Evolutionary conservation across 2,113 vertebrate genomes (phyloP).

Genomic region (Rhabdomys dilectus): DNA sequence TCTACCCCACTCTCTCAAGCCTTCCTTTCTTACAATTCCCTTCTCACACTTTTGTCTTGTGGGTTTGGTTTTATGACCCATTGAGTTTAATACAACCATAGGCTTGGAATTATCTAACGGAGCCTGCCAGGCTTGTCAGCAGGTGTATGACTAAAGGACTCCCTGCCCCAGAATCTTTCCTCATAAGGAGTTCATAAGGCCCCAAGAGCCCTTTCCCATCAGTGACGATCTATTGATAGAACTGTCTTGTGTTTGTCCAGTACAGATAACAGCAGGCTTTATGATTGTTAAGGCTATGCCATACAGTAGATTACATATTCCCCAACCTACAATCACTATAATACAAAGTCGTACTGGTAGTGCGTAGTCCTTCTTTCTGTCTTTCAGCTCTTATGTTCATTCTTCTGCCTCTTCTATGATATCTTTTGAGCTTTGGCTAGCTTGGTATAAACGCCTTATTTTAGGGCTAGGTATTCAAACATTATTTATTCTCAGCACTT

Average conservation of each 20-base stretch:
- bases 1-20: not conserved
- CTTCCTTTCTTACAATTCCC: not conserved
- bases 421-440: not conserved
- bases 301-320: not conserved
- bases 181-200: not conserved
- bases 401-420: not conserved
- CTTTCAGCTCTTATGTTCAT: not conserved
- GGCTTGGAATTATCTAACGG: not conserved
- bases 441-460: not conserved
- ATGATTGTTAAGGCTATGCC: not conserved
- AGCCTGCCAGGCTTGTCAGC: not conserved
- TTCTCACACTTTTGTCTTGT: not conserved
- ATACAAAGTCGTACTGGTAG: not conserved
- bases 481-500: not conserved
- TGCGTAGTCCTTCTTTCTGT: not conserved
- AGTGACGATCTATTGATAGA: not conserved
- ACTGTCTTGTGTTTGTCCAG: not conserved
- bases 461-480: not conserved
- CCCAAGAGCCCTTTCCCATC: not conserved
- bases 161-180: not conserved
- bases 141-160: not conserved
- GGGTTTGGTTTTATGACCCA: not conserved
- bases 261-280: not conserved
- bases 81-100: not conserved
- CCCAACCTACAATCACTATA: not conserved